A percentile compares a stretch with the other conserved stretches of the same genome.
These are phyloP conservation scores for Taxidea taxus DNA, from an alignment of 2,113 vertebrate species.

Conservation along the genomic window DNA sequence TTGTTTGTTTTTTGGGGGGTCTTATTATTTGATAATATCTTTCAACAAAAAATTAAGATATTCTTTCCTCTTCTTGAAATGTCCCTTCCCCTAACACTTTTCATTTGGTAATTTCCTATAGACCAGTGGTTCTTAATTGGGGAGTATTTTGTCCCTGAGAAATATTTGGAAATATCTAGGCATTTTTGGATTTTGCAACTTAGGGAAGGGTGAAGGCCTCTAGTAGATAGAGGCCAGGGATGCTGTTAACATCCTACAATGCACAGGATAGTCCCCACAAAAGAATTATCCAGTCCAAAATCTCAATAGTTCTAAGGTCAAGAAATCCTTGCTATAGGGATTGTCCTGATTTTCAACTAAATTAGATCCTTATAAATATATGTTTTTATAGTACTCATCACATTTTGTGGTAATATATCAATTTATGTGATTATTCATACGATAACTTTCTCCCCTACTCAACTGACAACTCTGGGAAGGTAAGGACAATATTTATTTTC, in stretches of 20 bases:
- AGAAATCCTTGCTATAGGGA: neutral
- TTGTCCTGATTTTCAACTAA: neutral
- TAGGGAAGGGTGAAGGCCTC: neutral
- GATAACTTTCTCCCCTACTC: neutral
- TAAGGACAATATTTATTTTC: neutral
- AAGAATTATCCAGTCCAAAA: neutral
- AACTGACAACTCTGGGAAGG: neutral
- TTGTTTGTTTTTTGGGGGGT: neutral
- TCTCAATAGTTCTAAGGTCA: neutral
- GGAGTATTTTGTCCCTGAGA: neutral
- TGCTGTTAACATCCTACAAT: neutral
- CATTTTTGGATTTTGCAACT: neutral
- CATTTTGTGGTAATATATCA: neutral
- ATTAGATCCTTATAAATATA: neutral
- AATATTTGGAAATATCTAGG: neutral
- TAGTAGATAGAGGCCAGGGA: neutral
- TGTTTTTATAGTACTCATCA: neutral
- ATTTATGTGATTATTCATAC: neutral
- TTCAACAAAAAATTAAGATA: neutral
- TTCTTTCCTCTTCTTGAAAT: neutral
- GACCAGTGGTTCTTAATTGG: neutral
- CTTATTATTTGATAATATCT: slow-evolving; percentile 5
- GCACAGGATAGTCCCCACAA: neutral
- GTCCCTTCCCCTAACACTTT: neutral
- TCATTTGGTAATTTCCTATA: neutral